Evolutionary conservation across 2,888 invertebrate species (phyloP).

Genomic region (Synergus umbraculus): DNA sequence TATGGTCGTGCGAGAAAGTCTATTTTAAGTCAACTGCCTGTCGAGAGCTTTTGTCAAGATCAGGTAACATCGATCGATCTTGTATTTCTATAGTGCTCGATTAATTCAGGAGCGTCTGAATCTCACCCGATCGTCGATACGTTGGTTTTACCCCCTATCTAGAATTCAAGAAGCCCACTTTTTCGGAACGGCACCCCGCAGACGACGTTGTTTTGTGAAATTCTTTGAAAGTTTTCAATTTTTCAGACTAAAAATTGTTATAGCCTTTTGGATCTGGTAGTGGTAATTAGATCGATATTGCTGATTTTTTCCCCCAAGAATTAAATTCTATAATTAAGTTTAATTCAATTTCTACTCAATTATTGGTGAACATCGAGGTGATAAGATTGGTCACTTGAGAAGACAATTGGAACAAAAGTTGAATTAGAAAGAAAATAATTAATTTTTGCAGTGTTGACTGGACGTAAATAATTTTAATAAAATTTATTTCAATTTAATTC

Average conservation of each 20-base stretch:
- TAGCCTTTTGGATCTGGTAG: background rate
- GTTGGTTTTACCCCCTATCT: conserved; percentile 22
- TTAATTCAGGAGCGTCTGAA: conserved; percentile 26
- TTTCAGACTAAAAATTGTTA: background rate
- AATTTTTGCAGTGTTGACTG: background rate
- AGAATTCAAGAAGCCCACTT: conserved; percentile 28
- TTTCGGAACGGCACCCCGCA: conserved; percentile 39
- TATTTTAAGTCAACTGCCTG: conserved; percentile 34
- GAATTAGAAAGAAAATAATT: background rate
- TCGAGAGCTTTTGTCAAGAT: conserved; percentile 43
- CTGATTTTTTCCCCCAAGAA: no score
- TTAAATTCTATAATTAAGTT: no score
- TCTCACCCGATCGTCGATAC: conserved; percentile 35
- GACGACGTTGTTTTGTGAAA: conserved; percentile 10
- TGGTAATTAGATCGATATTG: no score
- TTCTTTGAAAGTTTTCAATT: background rate
- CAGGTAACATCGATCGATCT: conserved; percentile 39
- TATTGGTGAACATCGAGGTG: no score
- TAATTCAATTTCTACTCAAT: no score
- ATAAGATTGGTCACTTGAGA: no score
- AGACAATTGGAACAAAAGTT: no score
- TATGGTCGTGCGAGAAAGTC: conserved; percentile 44
- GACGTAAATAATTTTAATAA: no score
- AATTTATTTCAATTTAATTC: no score
- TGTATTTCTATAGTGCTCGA: conserved; percentile 37